Conservation (phyloP, 2,113 vertebrate species). For the Isurus oxyrinchus region DNA sequence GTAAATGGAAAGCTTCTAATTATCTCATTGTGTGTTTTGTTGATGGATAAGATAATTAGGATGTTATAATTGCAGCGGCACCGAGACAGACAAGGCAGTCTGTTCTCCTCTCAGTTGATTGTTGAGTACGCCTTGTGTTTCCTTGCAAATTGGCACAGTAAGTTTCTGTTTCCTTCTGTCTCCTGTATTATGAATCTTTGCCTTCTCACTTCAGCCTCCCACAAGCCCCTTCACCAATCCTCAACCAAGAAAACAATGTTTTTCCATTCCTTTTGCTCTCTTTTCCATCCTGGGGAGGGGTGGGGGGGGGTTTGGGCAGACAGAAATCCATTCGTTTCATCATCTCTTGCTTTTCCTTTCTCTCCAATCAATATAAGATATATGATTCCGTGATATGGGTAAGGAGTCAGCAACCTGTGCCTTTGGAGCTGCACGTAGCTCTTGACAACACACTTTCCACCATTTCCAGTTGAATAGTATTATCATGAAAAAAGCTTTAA, state of each 20-base stretch:
- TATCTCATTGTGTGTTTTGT: background rate
- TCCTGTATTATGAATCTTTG: background rate
- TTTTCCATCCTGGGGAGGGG: too few species aligned
- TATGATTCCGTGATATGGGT: background rate
- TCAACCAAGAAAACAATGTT: background rate
- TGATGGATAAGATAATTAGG: background rate
- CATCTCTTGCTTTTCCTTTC: background rate
- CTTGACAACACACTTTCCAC: background rate
- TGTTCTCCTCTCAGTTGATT: background rate
- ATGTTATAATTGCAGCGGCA: background rate
- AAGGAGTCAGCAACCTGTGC: background rate
- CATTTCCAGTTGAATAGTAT: background rate
- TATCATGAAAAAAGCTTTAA: too few species aligned
- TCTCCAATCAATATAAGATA: background rate
- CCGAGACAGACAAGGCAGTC: background rate
- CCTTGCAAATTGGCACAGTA: background rate
- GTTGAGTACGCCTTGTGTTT: background rate
- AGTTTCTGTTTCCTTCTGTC: background rate
- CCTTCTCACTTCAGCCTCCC: background rate
- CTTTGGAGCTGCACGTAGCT: background rate
- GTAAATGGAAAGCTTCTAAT: background rate
- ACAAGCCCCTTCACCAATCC: background rate
- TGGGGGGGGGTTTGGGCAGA: too few species aligned
- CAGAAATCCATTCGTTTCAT: background rate
- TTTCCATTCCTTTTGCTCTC: background rate